These are phyloP conservation scores for Eunapius fragilis DNA, from an alignment of 37 sponge, comb jelly and placozoan genomes.

Conservation along the genomic window DNA sequence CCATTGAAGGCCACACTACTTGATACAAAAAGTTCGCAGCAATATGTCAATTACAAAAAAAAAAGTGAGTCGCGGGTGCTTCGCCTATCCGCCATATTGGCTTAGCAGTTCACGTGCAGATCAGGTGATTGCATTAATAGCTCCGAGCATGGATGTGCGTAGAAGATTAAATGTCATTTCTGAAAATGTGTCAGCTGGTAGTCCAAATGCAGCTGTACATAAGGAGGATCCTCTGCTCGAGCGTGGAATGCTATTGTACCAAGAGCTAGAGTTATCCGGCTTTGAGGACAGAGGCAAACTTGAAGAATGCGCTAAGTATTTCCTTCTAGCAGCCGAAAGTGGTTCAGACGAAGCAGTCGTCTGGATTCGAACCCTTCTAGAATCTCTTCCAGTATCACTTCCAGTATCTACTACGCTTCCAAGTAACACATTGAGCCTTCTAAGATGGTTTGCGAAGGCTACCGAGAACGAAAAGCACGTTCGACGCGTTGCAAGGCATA, in stretches of 20 bases:
- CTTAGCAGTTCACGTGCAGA: background rate
- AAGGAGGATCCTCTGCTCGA: constrained; percentile 6
- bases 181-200: constrained; percentile 6
- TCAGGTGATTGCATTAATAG: constrained; percentile 10
- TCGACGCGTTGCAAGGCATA: constrained; percentile 22
- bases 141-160: constrained; percentile 4
- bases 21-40: background rate
- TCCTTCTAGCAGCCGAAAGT: constrained; percentile 17
- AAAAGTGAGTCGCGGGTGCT: background rate
- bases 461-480: constrained; percentile 23
- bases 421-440: background rate
- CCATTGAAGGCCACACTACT: constrained; percentile 3
- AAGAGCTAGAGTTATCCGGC: constrained; percentile 14
- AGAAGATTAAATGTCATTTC: constrained; percentile 14
- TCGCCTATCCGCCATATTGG: constrained; percentile 32
- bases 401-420: background rate
- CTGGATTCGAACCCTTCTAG: constrained; percentile 33
- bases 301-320: background rate
- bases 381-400: constrained; percentile 9
- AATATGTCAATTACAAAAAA: background rate
- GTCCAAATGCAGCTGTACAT: background rate
- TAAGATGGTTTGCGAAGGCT: constrained; percentile 9
- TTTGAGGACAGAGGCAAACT: constrained; percentile 13
- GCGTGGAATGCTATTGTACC: constrained; percentile 6
- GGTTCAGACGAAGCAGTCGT: constrained; percentile 14